These are phyloP conservation scores for Hypomecis punctinalis DNA, from an alignment of 2,888 invertebrate genomes.

Conservation along the genomic window DNA sequence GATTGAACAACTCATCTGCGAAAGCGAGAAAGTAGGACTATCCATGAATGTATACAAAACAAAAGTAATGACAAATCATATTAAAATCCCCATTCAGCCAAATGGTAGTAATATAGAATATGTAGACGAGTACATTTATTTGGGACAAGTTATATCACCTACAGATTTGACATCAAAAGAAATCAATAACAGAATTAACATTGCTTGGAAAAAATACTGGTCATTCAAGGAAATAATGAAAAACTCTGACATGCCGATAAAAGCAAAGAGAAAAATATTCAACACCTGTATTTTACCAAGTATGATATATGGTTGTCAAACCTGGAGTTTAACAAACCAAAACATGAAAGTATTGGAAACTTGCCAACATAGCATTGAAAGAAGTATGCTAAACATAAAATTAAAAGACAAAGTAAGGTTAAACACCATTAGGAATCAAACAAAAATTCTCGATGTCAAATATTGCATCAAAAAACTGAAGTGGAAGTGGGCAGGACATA, in stretches of 20 bases:
- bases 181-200: conserved; percentile 5
- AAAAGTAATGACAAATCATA: not conserved
- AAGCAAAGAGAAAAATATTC: no score
- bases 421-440: no score
- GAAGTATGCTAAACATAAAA: no score
- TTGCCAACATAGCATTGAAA: no score
- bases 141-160: conserved; percentile 5
- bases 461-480: no score
- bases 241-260: not conserved
- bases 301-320: no score
- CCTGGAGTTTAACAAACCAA: no score
- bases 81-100: not conserved
- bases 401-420: no score
- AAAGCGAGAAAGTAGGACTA: conserved; percentile 3
- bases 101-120: not conserved
- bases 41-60: not conserved
- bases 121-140: conserved; percentile 1
- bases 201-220: conserved; percentile 7
- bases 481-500: no score
- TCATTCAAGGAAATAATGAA: conserved; percentile 3
- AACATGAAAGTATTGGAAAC: no score
- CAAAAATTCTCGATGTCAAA: no score
- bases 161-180: conserved; percentile 3
- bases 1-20: not conserved
- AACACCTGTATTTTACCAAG: no score